phyloP scores from a whole-genome alignment of 2,797 vertebrate species.

The Meriones psammophilus region DNA sequence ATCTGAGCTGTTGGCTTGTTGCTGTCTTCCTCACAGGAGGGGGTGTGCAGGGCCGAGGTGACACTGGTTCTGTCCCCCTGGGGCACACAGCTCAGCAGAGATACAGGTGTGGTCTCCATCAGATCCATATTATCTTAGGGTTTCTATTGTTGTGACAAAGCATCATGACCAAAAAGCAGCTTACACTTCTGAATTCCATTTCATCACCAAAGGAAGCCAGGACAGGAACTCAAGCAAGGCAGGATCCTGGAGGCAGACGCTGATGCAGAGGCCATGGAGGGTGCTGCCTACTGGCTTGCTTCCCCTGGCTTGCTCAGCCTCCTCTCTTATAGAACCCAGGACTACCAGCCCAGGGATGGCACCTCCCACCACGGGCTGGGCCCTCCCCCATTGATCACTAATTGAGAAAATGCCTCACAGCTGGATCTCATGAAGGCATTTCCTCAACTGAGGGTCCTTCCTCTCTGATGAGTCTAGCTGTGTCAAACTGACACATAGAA shows the following conservation, averaged over 20 bases:
- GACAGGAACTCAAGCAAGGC: background rate
- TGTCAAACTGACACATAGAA: background rate
- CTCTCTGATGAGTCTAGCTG: background rate
- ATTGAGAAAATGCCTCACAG: background rate
- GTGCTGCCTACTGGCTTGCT: background rate
- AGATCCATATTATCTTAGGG: background rate
- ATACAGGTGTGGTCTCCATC: background rate
- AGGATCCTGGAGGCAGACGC: background rate
- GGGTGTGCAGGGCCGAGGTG: conserved; percentile 78
- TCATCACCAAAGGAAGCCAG: background rate
- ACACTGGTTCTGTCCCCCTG: background rate
- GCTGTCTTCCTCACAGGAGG: conserved; percentile 82
- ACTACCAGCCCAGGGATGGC: too few relatives aligned
- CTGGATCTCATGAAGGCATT: background rate
- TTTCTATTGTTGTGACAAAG: background rate
- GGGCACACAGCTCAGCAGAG: background rate
- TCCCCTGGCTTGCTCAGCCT: background rate
- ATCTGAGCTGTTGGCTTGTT: conserved; percentile 79
- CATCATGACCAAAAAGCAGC: background rate
- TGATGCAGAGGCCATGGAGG: background rate
- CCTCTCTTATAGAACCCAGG: too few relatives aligned
- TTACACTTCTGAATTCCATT: background rate
- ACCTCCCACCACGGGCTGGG: background rate
- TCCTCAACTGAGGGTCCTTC: background rate
- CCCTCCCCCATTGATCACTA: background rate